These are phyloP conservation scores for Synanthedon vespiformis DNA, from an alignment of 2,888 invertebrate genomes.

Conservation along the genomic window DNA sequence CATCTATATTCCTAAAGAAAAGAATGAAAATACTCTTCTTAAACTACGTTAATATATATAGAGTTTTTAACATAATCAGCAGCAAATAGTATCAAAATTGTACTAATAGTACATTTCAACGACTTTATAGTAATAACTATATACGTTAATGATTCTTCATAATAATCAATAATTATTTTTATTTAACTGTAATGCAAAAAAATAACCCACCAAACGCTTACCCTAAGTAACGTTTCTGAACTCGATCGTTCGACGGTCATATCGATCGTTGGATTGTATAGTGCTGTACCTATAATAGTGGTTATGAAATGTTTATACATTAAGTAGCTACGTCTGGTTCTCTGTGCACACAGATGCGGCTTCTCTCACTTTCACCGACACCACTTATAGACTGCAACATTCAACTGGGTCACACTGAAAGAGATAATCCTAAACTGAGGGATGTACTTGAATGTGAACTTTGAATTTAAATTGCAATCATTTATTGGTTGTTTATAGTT, in stretches of 20 bases:
- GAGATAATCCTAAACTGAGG: conserved; percentile 22
- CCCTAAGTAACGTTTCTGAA: not conserved
- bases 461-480: not conserved
- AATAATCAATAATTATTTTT: no score
- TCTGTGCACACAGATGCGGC: conserved; percentile 26
- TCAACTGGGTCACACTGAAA: conserved; percentile 40
- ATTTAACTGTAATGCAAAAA: not conserved
- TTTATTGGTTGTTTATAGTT: no score
- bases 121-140: no score
- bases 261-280: conserved; percentile 28
- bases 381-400: conserved; percentile 19
- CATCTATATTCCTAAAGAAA: no score
- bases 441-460: conserved; percentile 12
- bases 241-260: conserved; percentile 20
- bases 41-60: no score
- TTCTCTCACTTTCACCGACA: conserved; percentile 58
- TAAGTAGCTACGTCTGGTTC: conserved; percentile 25
- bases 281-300: conserved; percentile 21
- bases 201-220: not conserved
- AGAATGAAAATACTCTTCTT: no score
- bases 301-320: conserved; percentile 51
- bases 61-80: no score
- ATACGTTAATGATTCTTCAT: no score
- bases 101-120: no score
- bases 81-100: no score